Evolutionary conservation across 1,140 invertebrate species (phyloP).

Genomic region (Sminthurides bifidus): DNA sequence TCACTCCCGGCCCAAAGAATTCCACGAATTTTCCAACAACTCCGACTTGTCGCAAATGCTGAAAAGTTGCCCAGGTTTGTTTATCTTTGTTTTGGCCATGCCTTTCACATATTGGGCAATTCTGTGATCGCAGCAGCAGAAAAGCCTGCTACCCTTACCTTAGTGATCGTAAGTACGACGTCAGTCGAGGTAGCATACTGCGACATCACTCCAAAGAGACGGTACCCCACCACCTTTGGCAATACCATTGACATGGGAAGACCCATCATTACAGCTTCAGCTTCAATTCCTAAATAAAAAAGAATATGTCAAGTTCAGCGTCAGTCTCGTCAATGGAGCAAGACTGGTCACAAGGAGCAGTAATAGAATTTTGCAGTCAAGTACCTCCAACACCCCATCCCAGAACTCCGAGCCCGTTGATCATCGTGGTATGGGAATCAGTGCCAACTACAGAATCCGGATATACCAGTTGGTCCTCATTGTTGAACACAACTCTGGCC

Average conservation of each 20-base stretch:
- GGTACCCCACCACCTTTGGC: slow-evolving; percentile 91
- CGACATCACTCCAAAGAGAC: slow-evolving; percentile 64
- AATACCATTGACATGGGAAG: slow-evolving; percentile 93
- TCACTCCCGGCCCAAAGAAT: slow-evolving; percentile 89
- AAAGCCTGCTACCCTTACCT: slow-evolving; percentile 46
- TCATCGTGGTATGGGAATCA: slow-evolving; percentile 98
- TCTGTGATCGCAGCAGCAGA: neutral
- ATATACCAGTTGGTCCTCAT: slow-evolving; percentile 50
- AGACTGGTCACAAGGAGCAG: too few species aligned
- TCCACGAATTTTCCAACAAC: slow-evolving; percentile 98
- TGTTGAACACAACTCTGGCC: slow-evolving; percentile 83
- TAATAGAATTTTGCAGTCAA: too few species aligned
- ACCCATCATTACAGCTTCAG: slow-evolving; percentile 83
- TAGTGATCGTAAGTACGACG: slow-evolving; percentile 92
- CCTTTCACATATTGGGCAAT: slow-evolving; percentile 9
- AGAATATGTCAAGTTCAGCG: neutral
- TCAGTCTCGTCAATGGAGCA: too few species aligned
- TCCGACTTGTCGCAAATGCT: slow-evolving; percentile 83
- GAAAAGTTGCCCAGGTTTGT: too few species aligned
- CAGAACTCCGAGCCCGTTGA: slow-evolving; percentile 70
- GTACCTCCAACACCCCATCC: slow-evolving; percentile 51
- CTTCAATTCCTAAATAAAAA: slow-evolving; percentile 55
- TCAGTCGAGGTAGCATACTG: slow-evolving; percentile 91
- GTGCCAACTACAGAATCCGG: slow-evolving; percentile 97
- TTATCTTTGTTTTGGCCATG: too few species aligned